These are phyloP conservation scores for Oreochromis grahami DNA, from an alignment of 2,797 vertebrate genomes.

Conservation along the genomic window DNA sequence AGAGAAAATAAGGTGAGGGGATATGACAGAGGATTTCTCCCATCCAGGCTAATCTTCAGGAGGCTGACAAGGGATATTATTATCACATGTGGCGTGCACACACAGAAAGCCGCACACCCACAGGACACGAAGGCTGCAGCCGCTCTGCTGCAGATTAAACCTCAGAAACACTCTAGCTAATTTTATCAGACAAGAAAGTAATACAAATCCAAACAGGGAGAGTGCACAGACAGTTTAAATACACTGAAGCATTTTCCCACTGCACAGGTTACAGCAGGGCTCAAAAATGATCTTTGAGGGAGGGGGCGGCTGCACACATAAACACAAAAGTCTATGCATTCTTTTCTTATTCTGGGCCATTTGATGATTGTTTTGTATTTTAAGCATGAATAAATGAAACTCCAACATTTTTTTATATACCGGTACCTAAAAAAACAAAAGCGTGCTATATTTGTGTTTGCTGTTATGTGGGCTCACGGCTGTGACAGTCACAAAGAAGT, in stretches of 20 bases:
- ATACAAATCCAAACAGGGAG: background rate
- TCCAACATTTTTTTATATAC: background rate
- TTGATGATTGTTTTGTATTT: background rate
- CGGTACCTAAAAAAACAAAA: background rate
- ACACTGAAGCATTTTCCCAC: background rate
- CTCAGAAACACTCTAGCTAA: slow-evolving; percentile 15
- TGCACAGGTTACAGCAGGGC: background rate
- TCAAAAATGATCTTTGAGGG: background rate
- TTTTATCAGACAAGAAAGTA: slow-evolving; percentile 10
- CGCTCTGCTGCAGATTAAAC: slow-evolving; percentile 18
- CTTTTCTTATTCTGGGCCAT: background rate
- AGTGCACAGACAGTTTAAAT: background rate
- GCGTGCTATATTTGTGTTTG: background rate
- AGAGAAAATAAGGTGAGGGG: slow-evolving; percentile 41
- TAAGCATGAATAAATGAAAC: background rate
- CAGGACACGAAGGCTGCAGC: slow-evolving; percentile 11
- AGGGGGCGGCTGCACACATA: background rate
- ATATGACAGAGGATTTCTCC: slow-evolving; percentile 67
- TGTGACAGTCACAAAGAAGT: background rate
- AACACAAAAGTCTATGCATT: background rate
- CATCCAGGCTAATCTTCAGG: slow-evolving; percentile 63
- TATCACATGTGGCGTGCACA: slow-evolving; percentile 42
- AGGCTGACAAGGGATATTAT: slow-evolving; percentile 68
- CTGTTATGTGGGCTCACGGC: background rate
- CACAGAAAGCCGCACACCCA: slow-evolving; percentile 7